Percentiles rank a stretch among this genome's conserved stretches.
Evolutionary conservation across 1,140 invertebrate genomes (phyloP).

Genomic region (Aphelinus atriplicis): DNA sequence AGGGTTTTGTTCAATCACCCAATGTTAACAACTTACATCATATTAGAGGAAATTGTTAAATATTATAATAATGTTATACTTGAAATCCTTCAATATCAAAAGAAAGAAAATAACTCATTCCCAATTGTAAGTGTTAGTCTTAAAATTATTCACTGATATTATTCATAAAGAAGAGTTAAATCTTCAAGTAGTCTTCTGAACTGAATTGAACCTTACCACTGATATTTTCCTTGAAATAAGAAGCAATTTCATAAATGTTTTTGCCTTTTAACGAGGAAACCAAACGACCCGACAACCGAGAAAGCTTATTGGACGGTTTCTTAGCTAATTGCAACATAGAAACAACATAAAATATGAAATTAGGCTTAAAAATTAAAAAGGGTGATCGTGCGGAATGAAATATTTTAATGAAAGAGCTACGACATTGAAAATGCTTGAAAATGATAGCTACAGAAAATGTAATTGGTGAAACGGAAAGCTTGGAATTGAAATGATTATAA

Average conservation of each 20-base stretch:
- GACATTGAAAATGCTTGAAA: slow-evolving; percentile 26
- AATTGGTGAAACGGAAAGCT: background rate
- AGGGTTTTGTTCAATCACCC: too few species aligned
- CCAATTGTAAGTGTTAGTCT: background rate
- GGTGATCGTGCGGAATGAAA: slow-evolving; percentile 21
- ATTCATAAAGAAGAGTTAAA: slow-evolving; percentile 8
- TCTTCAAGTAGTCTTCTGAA: slow-evolving; percentile 18
- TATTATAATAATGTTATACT: too few species aligned
- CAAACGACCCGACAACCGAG: slow-evolving; percentile 65
- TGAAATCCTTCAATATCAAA: too few species aligned
- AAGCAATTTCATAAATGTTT: slow-evolving; percentile 67
- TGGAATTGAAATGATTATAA: too few species aligned
- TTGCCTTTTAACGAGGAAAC: slow-evolving; percentile 65
- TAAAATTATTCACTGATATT: slow-evolving; percentile 10
- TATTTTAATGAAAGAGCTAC: slow-evolving; percentile 25
- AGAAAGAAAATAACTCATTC: too few species aligned
- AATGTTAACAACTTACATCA: too few species aligned
- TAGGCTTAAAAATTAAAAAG: slow-evolving; percentile 33
- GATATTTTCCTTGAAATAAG: slow-evolving; percentile 68
- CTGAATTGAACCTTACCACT: slow-evolving; percentile 61
- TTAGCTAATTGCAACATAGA: slow-evolving; percentile 60
- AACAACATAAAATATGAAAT: slow-evolving; percentile 45
- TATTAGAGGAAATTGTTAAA: too few species aligned
- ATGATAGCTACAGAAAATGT: background rate
- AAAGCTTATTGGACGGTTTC: slow-evolving; percentile 61